These are phyloP conservation scores for Argentina silus DNA, from an alignment of 2,797 vertebrate species.

Conservation along the genomic window DNA sequence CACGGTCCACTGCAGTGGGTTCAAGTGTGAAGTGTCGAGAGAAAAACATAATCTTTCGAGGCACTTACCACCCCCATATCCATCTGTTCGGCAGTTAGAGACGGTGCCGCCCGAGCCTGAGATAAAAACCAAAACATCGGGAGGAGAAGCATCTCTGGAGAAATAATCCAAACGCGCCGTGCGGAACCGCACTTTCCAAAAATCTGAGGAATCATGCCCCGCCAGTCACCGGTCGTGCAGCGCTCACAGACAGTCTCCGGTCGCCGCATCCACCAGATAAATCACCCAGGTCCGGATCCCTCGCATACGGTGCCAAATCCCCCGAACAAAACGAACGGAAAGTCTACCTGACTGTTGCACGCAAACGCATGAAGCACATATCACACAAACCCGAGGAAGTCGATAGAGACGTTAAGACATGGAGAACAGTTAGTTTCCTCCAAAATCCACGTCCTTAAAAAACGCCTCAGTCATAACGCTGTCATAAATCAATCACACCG, in stretches of 20 bases:
- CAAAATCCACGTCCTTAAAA: conserved; percentile 7
- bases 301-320: conserved; percentile 17
- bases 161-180: conserved; percentile 63
- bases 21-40: conserved; percentile 4
- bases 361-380: conserved; percentile 69
- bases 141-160: conserved; percentile 71
- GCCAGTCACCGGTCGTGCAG: conserved; percentile 63
- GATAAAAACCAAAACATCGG: conserved; percentile 66
- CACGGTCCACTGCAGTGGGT: background rate
- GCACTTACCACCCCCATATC: conserved; percentile 79
- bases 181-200: conserved; percentile 54
- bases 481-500: background rate
- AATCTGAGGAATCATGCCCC: conserved; percentile 58
- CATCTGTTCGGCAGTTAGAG: conserved; percentile 72
- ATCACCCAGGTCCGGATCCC: conserved; percentile 31
- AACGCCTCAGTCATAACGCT: background rate
- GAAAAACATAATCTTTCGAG: background rate
- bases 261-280: conserved; percentile 63
- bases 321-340: conserved; percentile 12
- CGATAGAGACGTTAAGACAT: background rate
- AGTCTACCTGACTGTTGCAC: conserved; percentile 72
- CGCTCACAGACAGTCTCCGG: conserved; percentile 57
- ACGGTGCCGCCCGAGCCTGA: conserved; percentile 71
- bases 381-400: conserved; percentile 27
- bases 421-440: conserved; percentile 28